A percentile compares a stretch with the other conserved stretches of the same genome.
Evolutionary conservation across 2,888 invertebrate genomes (phyloP).

Genomic region (Orgyia antiqua): DNA sequence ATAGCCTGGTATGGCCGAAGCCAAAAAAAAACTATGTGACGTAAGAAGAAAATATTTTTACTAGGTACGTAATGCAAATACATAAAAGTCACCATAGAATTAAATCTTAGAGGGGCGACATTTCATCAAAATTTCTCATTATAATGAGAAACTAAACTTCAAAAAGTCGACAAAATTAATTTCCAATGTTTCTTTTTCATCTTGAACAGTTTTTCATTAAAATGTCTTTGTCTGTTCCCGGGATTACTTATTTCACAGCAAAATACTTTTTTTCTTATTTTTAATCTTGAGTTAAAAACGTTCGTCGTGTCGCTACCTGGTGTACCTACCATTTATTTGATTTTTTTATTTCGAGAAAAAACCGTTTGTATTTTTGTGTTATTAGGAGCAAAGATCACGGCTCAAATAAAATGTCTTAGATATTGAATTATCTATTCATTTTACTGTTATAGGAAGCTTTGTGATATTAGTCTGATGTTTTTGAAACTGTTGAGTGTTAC

Average conservation of each 20-base stretch:
- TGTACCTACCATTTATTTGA: slow-evolving; percentile 11
- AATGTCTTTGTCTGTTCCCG: slow-evolving; percentile 29
- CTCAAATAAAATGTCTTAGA: no score
- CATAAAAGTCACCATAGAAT: no score
- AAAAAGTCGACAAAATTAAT: slow-evolving; percentile 26
- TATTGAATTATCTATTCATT: no score
- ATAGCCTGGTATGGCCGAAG: no score
- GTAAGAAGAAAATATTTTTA: no score
- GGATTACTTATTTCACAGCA: slow-evolving; percentile 37
- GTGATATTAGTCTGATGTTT: no score
- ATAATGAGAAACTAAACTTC: slow-evolving; percentile 28
- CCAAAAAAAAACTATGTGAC: no score
- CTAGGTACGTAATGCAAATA: no score
- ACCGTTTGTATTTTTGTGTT: no score
- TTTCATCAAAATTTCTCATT: slow-evolving; percentile 23
- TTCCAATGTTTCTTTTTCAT: slow-evolving; percentile 32
- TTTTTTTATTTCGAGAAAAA: background rate
- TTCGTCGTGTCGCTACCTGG: slow-evolving; percentile 17
- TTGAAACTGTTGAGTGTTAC: no score
- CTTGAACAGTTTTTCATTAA: slow-evolving; percentile 26
- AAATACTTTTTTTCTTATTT: slow-evolving; percentile 20
- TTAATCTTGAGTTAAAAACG: slow-evolving; percentile 28
- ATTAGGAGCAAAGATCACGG: no score
- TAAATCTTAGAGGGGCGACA: background rate
- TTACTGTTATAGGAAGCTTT: no score